phyloP scores from a whole-genome alignment of 2,888 invertebrate genomes.

The Pinctada fucata region DNA sequence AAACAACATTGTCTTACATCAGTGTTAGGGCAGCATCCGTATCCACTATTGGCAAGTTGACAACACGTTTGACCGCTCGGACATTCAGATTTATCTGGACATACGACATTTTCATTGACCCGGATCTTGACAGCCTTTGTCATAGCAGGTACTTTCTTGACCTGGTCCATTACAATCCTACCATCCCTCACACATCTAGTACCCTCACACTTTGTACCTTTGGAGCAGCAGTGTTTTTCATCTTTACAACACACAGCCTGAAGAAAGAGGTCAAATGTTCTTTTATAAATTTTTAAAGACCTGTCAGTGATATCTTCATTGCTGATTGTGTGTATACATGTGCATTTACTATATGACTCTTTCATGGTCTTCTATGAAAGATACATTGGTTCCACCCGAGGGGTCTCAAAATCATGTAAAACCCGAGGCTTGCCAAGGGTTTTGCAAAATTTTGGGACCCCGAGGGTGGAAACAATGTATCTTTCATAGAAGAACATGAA shows the following conservation, averaged over 20 bases:
- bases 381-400: no score
- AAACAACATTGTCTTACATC: not conserved
- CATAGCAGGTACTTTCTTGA: not conserved
- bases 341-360: no score
- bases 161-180: not conserved
- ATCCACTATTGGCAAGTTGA: constrained; percentile 22
- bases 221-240: constrained; percentile 24
- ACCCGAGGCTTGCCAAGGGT: no score
- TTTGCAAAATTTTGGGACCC: no score
- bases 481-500: no score
- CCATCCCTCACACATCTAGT: no score
- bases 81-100: constrained; percentile 19
- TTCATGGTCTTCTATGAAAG: no score
- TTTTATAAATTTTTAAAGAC: not conserved
- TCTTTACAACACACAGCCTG: constrained; percentile 30
- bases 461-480: no score
- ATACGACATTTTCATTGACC: not conserved
- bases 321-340: no score
- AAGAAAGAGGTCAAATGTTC: not conserved
- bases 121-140: not conserved
- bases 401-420: no score
- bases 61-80: not conserved
- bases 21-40: constrained; percentile 39
- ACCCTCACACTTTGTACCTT: not conserved
- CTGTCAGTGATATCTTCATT: not conserved